Evolutionary conservation across 2,888 invertebrate genomes (phyloP), one percentile per base, ranked within the genome.

Genomic region (Aelia acuminata): DNA sequence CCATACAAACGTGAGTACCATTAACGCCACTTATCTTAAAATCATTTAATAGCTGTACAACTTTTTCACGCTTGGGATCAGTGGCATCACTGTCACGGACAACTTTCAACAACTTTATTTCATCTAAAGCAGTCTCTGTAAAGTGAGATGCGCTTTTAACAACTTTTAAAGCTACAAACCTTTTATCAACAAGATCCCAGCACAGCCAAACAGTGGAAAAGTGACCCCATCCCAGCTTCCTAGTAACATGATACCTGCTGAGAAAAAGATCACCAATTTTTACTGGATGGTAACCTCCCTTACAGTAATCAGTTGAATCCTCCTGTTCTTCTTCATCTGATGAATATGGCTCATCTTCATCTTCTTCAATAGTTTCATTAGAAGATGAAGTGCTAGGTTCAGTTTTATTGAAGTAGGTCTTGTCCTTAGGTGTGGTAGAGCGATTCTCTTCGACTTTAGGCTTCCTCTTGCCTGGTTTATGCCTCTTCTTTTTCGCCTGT

Each of bases 151-250:
- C 99, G 91, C 99, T 99, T 93, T 99, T 99, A 88, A 99, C 99
- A 91, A 99, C 98, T 94, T 99, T 99, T 91, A 99, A 94, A 89
- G 99, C 99, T 91, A 98, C 99, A 94, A 99, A 99, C 91, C 98
- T 94, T 92, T 97, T 98, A 91, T 97, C 97, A 91, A 92, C 90
- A 85, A 96, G 94, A 94, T 99, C 99, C 99, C 99, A 99, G 93
- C 98, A 98, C 90, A 99, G 95, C 99, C 99, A 99, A 80, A 99
- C 99, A 15, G 99, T 99, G 86, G 99, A 99, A 93, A 99, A 99
- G 93, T 99, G 99, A 90, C 99, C 99, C 98, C 98, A 98, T 90
- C 99, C 97, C 92, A 98, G 94, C 94, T 99, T 96, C 91, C 99
- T 95, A 91, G 99, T 97, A 92, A 99, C 98, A 94, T 98, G 98